Percentiles rank a stretch among this genome's conserved stretches.
phyloP scores from a whole-genome alignment of 2,888 invertebrate genomes.

The Halocaridina rubra region DNA sequence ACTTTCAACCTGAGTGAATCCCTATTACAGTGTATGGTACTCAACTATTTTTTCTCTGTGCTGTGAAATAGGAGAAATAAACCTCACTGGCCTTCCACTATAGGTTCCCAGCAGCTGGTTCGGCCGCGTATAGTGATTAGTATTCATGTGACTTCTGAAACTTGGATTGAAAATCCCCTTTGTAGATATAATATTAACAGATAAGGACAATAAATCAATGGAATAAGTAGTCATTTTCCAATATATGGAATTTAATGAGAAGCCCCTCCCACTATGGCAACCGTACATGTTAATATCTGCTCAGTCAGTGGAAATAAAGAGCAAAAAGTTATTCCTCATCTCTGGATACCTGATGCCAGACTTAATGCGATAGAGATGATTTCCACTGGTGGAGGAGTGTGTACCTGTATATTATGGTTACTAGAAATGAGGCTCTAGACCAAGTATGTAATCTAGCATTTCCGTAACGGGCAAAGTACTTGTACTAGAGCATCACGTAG shows the following conservation, averaged over 20 bases:
- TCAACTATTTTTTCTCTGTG: background rate
- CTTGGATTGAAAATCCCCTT: conserved; percentile 38
- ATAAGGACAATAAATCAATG: conserved; percentile 55
- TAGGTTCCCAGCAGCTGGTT: conserved; percentile 27
- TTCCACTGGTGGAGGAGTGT: no score
- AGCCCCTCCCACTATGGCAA: no score
- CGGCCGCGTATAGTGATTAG: conserved; percentile 33
- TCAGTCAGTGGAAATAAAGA: no score
- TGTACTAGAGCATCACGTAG: background rate
- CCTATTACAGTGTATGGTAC: background rate
- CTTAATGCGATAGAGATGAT: no score
- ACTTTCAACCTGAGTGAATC: background rate
- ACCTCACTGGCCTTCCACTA: conserved; percentile 9
- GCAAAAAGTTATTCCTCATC: no score
- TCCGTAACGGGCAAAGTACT: conserved; percentile 19
- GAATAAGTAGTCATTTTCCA: conserved; percentile 37
- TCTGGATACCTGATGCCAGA: no score
- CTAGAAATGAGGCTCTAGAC: background rate
- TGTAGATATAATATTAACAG: conserved; percentile 42
- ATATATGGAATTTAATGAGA: conserved; percentile 13
- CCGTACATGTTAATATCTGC: no score
- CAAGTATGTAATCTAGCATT: background rate
- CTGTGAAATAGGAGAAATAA: conserved; percentile 28
- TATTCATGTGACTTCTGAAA: conserved; percentile 50
- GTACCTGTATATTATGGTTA: no score